Evolutionary conservation across 2,113 vertebrate genomes (phyloP), one percentile per base, ranked within the genome.

Genomic region (Osmerus eperlanus): DNA sequence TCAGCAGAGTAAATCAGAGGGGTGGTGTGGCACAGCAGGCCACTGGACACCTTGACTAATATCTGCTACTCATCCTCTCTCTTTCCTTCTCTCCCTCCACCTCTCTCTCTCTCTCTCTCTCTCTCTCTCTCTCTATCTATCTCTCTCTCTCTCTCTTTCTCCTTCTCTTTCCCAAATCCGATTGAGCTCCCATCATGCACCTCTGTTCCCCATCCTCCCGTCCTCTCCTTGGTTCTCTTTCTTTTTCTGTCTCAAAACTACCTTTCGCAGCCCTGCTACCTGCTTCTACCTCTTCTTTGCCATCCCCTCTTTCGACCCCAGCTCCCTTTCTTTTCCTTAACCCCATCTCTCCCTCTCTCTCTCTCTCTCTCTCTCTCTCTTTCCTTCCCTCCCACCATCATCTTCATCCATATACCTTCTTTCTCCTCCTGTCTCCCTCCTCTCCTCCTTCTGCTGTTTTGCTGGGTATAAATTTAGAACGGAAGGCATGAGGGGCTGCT

Each of bases 391-490:
- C 65, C 61, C 68, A 72, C 78, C 36, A 11, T 21, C 36, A 2
- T 19, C 36, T 36, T 71, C 73, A 71, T 71, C 73, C 76, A 63
- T 73, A 76, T 64, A 52, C 25, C 81, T 79, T 83, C 82, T 41
- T 79, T 83, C 82, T 41, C 58, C 56, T 55, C 67, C 47, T 25
- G 15, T 32, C 47, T 81, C 76, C 81, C 80, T 76, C 21, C 69
- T 62, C 41, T 75, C 73, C 47, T 82, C 83, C 73, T 83, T 70
- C 80, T 86, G 84, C 83, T 87, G 86, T 25, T 89, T 74, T 88
- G 87, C 86, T 88, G 85, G 85, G 89, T 89, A 84, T 89, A 90
- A 88, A 89, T 89, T 89, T 90, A 90, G 89, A 87, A 89, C 88
- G 86, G 82, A 85, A 89, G 77, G 84, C 86, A 89, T 85, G 75